Evolutionary conservation across 2,888 invertebrate species (phyloP).

Genomic region (Nebria salina): DNA sequence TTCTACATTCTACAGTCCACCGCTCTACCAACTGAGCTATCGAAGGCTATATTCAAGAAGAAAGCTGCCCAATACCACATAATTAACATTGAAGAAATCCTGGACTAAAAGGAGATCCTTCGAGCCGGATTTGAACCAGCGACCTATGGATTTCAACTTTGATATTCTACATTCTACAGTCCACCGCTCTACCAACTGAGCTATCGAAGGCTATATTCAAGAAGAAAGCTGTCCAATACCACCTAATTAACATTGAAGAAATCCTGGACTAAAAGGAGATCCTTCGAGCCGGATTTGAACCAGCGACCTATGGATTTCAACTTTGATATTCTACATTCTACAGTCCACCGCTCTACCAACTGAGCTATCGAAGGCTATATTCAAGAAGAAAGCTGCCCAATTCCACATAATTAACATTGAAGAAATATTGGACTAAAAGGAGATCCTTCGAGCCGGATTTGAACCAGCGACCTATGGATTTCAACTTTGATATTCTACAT

Average conservation of each 20-base stretch:
- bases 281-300: not conserved
- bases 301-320: not conserved
- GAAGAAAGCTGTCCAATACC: not conserved
- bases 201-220: conserved; percentile 4
- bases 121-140: conserved; percentile 77
- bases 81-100: not conserved
- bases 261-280: not conserved
- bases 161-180: not conserved
- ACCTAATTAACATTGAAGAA: not conserved
- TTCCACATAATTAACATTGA: not conserved
- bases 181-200: conserved; percentile 4
- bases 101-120: conserved; percentile 60
- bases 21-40: conserved; percentile 60
- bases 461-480: not conserved
- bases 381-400: not conserved
- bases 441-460: not conserved
- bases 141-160: conserved; percentile 69
- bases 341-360: conserved; percentile 1
- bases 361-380: not conserved
- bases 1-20: conserved; percentile 56
- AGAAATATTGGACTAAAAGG: not conserved
- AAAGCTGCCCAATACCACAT: not conserved
- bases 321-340: not conserved
- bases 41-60: not conserved
- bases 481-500: not conserved